Percentiles rank a stretch among this genome's conserved stretches.
Conservation (phyloP, 2,113 vertebrate species). For the Chrysemys picta region DNA sequence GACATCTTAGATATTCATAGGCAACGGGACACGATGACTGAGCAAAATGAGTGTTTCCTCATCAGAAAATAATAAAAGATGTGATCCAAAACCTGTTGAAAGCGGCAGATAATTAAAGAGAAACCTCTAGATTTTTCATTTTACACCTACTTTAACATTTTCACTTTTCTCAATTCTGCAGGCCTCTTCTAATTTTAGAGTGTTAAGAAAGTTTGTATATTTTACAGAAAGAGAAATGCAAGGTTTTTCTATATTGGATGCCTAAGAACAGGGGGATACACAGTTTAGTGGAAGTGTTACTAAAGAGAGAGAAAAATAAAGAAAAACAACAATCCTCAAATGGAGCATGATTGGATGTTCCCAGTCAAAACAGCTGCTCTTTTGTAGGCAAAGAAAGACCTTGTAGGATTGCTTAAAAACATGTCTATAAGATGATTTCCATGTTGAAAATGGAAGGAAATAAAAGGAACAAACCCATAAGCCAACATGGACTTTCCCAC, state of each 20-base stretch:
- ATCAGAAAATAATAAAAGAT: background rate
- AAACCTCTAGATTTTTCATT: background rate
- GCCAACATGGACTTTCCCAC: background rate
- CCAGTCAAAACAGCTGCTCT: background rate
- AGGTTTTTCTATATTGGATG: background rate
- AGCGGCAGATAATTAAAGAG: background rate
- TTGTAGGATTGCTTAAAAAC: background rate
- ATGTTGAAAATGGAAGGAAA: background rate
- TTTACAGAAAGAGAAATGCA: background rate
- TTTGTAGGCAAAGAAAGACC: background rate
- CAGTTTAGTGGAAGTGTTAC: background rate
- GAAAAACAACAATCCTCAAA: background rate
- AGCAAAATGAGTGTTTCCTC: background rate
- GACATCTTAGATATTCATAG: background rate
- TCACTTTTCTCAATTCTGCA: background rate
- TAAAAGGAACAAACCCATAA: background rate
- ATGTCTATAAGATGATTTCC: background rate
- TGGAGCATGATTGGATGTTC: background rate
- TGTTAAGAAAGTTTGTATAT: background rate
- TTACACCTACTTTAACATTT: background rate
- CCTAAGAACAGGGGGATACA: background rate
- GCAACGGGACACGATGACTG: background rate
- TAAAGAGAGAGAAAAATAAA: background rate
- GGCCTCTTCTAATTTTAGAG: background rate
- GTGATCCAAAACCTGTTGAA: background rate